Conservation (phyloP, 2,113 vertebrate genomes). For the Podiceps cristatus region DNA sequence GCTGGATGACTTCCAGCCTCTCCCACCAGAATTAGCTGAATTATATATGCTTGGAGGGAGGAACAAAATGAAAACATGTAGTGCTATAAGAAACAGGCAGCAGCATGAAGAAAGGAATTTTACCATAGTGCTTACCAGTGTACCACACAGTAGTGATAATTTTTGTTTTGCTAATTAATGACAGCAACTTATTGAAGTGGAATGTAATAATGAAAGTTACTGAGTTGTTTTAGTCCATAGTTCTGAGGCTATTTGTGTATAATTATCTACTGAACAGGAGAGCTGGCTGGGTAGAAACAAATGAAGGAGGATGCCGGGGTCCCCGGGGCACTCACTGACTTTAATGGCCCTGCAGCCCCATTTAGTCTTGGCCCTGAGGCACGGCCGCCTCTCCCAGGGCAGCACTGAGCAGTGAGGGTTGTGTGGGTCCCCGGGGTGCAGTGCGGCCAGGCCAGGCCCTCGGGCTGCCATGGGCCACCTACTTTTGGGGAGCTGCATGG, state of each 20-base stretch:
- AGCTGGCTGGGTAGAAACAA: not conserved
- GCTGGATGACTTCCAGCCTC: not conserved
- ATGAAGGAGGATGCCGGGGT: not conserved
- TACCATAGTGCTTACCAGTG: not conserved
- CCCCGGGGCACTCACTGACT: accelerated
- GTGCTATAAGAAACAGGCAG: not conserved
- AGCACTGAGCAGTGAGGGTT: too few species aligned
- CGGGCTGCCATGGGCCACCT: too few species aligned
- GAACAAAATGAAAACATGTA: not conserved
- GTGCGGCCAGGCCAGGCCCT: too few species aligned
- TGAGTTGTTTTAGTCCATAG: not conserved
- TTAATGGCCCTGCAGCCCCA: too few species aligned
- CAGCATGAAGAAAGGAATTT: not conserved
- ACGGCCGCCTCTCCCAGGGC: accelerated
- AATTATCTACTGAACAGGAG: not conserved
- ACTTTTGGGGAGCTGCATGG: accelerated
- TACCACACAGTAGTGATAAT: not conserved
- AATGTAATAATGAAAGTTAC: not conserved
- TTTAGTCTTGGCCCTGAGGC: too few species aligned
- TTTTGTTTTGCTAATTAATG: not conserved
- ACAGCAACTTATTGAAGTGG: not conserved
- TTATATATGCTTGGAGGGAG: not conserved
- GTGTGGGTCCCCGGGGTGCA: too few species aligned
- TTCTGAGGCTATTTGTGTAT: not conserved
- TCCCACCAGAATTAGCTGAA: not conserved